Evolutionary conservation across 1,140 invertebrate species (phyloP).

Genomic region (Muscidifurax raptorellus): DNA sequence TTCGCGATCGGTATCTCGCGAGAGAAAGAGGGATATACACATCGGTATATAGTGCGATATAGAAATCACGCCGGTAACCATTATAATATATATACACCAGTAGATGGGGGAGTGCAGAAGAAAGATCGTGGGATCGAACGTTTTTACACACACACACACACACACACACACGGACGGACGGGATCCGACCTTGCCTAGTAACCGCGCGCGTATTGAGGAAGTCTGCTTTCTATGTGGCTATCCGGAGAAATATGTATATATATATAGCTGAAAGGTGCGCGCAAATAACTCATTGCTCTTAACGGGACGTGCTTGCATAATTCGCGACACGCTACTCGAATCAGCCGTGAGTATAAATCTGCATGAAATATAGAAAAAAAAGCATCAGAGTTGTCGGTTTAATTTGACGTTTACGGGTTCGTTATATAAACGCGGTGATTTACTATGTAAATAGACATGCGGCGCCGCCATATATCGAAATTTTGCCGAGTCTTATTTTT

Average conservation of each 20-base stretch:
- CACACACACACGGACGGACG: constrained; percentile 35
- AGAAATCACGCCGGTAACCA: not conserved
- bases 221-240: constrained; percentile 53
- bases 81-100: not conserved
- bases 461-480: not conserved
- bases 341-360: constrained; percentile 36
- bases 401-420: constrained; percentile 46
- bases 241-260: constrained; percentile 52
- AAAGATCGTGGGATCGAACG: constrained; percentile 59
- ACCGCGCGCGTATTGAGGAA: constrained; percentile 58
- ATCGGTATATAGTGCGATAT: not conserved
- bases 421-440: constrained; percentile 40
- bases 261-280: constrained; percentile 56
- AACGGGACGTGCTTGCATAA: constrained; percentile 38
- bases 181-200: constrained; percentile 60
- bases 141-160: not conserved
- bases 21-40: not conserved
- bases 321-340: not conserved
- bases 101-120: constrained; percentile 35
- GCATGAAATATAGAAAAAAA: not conserved
- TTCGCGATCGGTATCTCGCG: constrained; percentile 6
- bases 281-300: constrained; percentile 44
- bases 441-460: constrained; percentile 12
- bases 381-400: not conserved
- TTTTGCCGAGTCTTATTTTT: constrained; percentile 31